Base-by-base conservation (phyloP, 2,797 vertebrate genomes). In the Heliangelus exortis region DNA sequence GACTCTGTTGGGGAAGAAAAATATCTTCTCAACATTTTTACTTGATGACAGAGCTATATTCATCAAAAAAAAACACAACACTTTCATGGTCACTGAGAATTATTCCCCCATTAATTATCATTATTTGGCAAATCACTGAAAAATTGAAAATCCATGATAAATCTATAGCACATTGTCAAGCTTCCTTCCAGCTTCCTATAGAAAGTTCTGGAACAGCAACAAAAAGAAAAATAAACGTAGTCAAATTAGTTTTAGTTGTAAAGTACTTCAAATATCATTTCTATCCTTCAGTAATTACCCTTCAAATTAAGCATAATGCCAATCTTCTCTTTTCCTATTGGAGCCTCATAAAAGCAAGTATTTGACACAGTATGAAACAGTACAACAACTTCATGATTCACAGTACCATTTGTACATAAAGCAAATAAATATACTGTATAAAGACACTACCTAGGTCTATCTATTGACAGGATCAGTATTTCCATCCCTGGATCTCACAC, bases 1-100 rank as follows among this genome's bases (percentile, higher is more conserved):
- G 99, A 99, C 95, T 99, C 99, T 99, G 96, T 79, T 88, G 55
- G 19, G 33, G 17, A 5, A 0, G 6, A 2, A 53, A 83, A 84
- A 34, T 14, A 71, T 53, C 76, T 63, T 89, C 62, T 94, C 43
- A 95, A 83, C 7, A 50, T 8, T 73, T 69, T 15, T 36, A 72
- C 16, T 77, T 41, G 59, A 93, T 28, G 25, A 11, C 12, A 92
- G 20, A 81, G 16, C 26, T 69, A 72, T 7, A 28, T 63, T 65
- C 21, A 71, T 12, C 26, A 58, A 86, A 89, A 58, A 86, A 89
- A 84, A 45, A 22, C 31, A 62, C 13, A 39, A 31, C 21, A 51
- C 34, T 69, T 55, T 58, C 65, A 75, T 54, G 23, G 31, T 59
- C 45, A 61, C 3, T 47, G 39, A 65, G 41, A 93, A 80, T 74